Percentiles rank a stretch among this genome's conserved stretches.
Conservation (phyloP, 2,888 invertebrate species). For the Platycnemis pennipes region DNA sequence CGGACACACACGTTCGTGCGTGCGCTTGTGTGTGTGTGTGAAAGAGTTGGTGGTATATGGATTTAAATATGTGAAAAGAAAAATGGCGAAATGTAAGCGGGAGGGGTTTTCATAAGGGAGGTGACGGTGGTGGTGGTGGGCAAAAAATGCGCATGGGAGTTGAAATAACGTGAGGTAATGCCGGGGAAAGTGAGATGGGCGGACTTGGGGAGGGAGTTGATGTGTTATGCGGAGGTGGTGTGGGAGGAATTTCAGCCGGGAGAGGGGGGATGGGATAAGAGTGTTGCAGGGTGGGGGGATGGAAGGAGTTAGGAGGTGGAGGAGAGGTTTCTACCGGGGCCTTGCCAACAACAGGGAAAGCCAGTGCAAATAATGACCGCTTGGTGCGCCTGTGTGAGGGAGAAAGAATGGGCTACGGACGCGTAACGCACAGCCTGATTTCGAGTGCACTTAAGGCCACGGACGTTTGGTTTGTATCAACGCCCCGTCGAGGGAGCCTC, state of each 20-base stretch:
- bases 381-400: constrained; percentile 52
- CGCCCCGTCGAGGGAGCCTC: constrained; percentile 59
- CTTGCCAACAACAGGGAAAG: constrained; percentile 66
- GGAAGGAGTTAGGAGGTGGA: neutral
- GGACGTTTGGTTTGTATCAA: constrained; percentile 68
- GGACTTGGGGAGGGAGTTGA: neutral
- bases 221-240: neutral
- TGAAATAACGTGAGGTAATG: constrained; percentile 1
- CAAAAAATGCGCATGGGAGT: neutral
- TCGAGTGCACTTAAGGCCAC: constrained; percentile 65
- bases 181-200: constrained; percentile 23
- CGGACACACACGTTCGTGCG: neutral
- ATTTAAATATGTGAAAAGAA: neutral
- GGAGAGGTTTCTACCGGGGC: neutral
- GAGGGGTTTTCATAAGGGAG: neutral
- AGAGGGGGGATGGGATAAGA: neutral
- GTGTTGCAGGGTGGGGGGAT: neutral
- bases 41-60: neutral
- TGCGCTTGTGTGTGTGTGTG: too few relatives aligned
- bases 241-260: neutral
- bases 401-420: constrained; percentile 42
- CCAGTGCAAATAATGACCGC: constrained; percentile 68
- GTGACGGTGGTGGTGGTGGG: neutral
- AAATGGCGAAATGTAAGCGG: neutral
- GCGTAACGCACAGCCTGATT: constrained; percentile 65